Base-by-base conservation (phyloP, 1,140 invertebrate species). In the Bombus haemorrhoidalis region DNA sequence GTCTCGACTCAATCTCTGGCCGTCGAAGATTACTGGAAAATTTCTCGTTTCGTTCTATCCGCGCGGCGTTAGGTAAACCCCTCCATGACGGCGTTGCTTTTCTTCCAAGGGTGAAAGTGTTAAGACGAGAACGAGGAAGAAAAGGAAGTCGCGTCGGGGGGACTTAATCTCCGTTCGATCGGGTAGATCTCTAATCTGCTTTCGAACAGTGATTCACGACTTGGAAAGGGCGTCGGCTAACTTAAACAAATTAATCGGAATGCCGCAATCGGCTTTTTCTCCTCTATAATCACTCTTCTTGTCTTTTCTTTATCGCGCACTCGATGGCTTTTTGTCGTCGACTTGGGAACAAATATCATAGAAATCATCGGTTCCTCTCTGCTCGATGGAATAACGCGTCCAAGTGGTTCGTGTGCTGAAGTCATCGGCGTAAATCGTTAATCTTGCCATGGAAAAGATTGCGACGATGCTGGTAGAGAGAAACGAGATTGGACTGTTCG, bases 11-110 rank as follows among this genome's bases (percentile, higher is more conserved):
- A 81, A 91, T 92, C 82, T 89, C 83, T 66, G 72, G 43, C 32
- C 83, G 77, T 43, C 78, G 74, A 89, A 89, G 91, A 92, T 92
- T 91, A 88, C 83, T 74, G 87, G 85, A 85, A 87, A 90, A 88
- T 88, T 90, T 92, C 89, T 90, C 86, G 83, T 90, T 87, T 78
- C 68, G 74, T 32, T 75, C 69, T n/a, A 84, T 47, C 77, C 73
- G 41, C 72, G 53, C 25, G 41, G 34, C 39, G 78, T 41, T 66
- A 68, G 69, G 69, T 57, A 57, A 85, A 79, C 57, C 69, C 41
- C n/a, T 2, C 10, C 47, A 37, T 25, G 5, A 37, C 10, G 28
- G 57, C 34, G 66, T 13, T 41, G 15, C 73, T 83, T 47, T 53
- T 32, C 59, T 47, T 73, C n/a, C 32, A 28, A 25, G 28, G 47